These are phyloP conservation scores for Ceratoteleas bidentatus DNA, from an alignment of 1,140 invertebrate genomes.

Conservation along the genomic window DNA sequence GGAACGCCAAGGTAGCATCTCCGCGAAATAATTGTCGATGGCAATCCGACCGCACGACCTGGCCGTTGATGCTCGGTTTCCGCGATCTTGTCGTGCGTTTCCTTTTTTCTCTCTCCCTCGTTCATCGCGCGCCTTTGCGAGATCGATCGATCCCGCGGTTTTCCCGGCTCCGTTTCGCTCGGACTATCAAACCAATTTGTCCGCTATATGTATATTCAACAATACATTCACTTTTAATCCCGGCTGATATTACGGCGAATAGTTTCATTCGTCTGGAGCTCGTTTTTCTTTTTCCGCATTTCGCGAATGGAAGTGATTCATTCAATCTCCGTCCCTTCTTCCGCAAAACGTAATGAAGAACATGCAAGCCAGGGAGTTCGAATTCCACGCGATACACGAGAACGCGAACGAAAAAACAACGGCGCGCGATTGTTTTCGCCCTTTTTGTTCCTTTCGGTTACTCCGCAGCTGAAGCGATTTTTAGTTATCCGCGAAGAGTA, in stretches of 20 bases:
- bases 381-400: constrained; percentile 32
- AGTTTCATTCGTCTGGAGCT: constrained; percentile 54
- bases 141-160: constrained; percentile 39
- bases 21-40: constrained; percentile 10
- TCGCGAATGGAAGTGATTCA: constrained; percentile 60
- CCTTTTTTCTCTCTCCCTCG: too few relatives aligned
- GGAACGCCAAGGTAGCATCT: constrained; percentile 3
- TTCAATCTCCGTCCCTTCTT: constrained; percentile 61
- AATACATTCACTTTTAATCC: constrained; percentile 62
- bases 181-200: constrained; percentile 59
- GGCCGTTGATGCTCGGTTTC: constrained; percentile 22
- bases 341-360: constrained; percentile 58
- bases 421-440: constrained; percentile 27
- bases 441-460: constrained; percentile 17
- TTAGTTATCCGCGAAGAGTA: constrained; percentile 33
- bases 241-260: constrained; percentile 58
- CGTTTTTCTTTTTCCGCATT: constrained; percentile 51
- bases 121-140: not conserved
- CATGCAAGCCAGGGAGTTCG: constrained; percentile 41
- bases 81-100: constrained; percentile 24
- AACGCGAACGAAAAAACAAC: not conserved
- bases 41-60: constrained; percentile 24
- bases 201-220: constrained; percentile 58
- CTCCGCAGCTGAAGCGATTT: constrained; percentile 18
- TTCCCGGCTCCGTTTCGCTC: constrained; percentile 46